Percentiles rank a stretch among this genome's conserved stretches.
These are phyloP conservation scores for Papilio xuthus DNA, from an alignment of 1,140 invertebrate species.

Conservation along the genomic window DNA sequence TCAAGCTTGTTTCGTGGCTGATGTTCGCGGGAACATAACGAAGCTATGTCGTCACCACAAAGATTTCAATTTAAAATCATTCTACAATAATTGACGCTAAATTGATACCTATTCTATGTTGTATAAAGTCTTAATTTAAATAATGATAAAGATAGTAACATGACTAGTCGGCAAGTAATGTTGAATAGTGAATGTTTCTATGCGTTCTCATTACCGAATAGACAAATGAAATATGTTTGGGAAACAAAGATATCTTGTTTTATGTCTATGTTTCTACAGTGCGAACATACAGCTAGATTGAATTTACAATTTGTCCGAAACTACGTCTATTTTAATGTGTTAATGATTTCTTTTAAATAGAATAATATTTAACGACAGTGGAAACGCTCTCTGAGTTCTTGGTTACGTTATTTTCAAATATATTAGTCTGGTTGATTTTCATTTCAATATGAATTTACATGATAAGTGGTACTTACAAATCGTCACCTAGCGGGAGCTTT, in stretches of 20 bases:
- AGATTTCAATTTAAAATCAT: background rate
- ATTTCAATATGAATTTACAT: slow-evolving; percentile 23
- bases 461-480: slow-evolving; percentile 21
- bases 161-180: background rate
- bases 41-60: slow-evolving; percentile 20
- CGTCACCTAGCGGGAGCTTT: slow-evolving; percentile 8
- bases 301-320: too few species aligned
- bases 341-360: too few species aligned
- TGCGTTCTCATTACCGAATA: background rate
- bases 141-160: background rate
- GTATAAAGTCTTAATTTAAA: background rate
- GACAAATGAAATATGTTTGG: background rate
- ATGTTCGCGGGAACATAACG: slow-evolving; percentile 40
- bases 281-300: too few species aligned
- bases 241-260: background rate
- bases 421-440: slow-evolving; percentile 7
- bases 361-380: too few species aligned
- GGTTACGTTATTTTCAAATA: background rate
- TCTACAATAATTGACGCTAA: background rate
- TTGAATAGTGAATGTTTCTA: background rate
- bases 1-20: slow-evolving; percentile 48
- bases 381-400: background rate
- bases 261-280: too few species aligned
- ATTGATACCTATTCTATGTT: background rate
- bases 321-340: too few species aligned